Evolutionary conservation across 2,888 invertebrate genomes (phyloP).

Genomic region (Teinopalpus imperialis): DNA sequence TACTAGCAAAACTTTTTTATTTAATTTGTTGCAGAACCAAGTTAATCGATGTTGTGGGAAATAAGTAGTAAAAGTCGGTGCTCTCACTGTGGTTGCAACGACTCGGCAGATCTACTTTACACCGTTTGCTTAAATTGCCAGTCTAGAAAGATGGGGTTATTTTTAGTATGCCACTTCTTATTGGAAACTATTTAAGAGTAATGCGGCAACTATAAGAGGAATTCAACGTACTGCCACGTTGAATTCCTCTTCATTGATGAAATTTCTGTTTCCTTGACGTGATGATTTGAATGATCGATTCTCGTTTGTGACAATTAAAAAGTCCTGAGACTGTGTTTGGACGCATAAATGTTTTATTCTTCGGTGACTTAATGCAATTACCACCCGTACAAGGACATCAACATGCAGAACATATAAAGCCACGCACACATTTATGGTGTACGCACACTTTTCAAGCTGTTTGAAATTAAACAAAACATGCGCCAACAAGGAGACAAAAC

Average conservation of each 20-base stretch:
- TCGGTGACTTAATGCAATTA: too few relatives aligned
- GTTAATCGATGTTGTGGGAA: slow-evolving; percentile 34
- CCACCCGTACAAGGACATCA: too few relatives aligned
- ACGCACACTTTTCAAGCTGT: too few relatives aligned
- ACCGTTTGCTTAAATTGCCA: slow-evolving; percentile 32
- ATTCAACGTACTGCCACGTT: too few relatives aligned
- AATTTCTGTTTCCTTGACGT: slow-evolving; percentile 20
- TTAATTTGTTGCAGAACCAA: slow-evolving; percentile 33
- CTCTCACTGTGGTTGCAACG: slow-evolving; percentile 44
- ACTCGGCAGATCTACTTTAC: slow-evolving; percentile 31
- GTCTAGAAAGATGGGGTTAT: slow-evolving; percentile 38
- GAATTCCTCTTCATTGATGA: slow-evolving; percentile 13
- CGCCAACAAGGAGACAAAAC: slow-evolving; percentile 28
- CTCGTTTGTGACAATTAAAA: too few relatives aligned
- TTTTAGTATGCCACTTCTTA: slow-evolving; percentile 30
- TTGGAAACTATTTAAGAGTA: slow-evolving; percentile 34
- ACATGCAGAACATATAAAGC: too few relatives aligned
- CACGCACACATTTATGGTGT: too few relatives aligned
- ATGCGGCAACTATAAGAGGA: slow-evolving; percentile 36
- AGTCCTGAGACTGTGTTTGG: too few relatives aligned
- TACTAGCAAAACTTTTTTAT: slow-evolving; percentile 31
- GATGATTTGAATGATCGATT: too few relatives aligned
- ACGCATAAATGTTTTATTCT: too few relatives aligned
- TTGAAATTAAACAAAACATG: slow-evolving; percentile 28
- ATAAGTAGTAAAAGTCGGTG: slow-evolving; percentile 31